phyloP scores from a whole-genome alignment of 2,113 vertebrate species.

The Chunga burmeisteri region DNA sequence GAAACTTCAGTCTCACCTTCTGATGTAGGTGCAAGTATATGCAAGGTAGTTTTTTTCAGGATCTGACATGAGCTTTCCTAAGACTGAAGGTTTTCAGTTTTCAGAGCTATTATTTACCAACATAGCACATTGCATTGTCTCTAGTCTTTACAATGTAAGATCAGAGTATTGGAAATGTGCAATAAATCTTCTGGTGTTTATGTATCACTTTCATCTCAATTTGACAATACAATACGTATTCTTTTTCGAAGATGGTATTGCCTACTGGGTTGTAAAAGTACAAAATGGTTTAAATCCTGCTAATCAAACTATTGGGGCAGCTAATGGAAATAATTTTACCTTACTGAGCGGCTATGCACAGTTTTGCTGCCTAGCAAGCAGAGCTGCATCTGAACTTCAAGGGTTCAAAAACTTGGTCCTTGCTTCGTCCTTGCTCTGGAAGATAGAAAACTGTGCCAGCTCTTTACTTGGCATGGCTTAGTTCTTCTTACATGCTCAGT shows the following conservation, averaged over 20 bases:
- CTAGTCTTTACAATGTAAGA: background rate
- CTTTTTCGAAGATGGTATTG: background rate
- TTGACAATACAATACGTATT: background rate
- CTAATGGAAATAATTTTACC: background rate
- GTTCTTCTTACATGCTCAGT: background rate
- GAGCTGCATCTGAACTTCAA: background rate
- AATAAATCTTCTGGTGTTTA: background rate
- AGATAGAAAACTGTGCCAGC: background rate
- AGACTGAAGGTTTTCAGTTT: background rate
- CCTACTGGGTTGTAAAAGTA: background rate
- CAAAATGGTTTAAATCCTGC: background rate
- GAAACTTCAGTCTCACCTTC: background rate
- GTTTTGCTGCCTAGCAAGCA: background rate
- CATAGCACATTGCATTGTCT: background rate
- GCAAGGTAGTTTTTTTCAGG: background rate
- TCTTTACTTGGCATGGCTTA: background rate
- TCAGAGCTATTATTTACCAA: background rate
- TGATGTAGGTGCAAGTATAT: background rate
- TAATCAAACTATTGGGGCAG: background rate
- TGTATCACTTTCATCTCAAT: background rate
- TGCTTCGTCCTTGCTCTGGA: background rate
- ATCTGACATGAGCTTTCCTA: background rate
- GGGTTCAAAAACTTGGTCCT: background rate
- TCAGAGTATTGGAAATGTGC: background rate
- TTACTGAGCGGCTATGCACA: background rate